These are phyloP conservation scores for Holothuria glaberrima DNA, from an alignment of 35 echinoderm and acorn worm genomes.

Conservation along the genomic window DNA sequence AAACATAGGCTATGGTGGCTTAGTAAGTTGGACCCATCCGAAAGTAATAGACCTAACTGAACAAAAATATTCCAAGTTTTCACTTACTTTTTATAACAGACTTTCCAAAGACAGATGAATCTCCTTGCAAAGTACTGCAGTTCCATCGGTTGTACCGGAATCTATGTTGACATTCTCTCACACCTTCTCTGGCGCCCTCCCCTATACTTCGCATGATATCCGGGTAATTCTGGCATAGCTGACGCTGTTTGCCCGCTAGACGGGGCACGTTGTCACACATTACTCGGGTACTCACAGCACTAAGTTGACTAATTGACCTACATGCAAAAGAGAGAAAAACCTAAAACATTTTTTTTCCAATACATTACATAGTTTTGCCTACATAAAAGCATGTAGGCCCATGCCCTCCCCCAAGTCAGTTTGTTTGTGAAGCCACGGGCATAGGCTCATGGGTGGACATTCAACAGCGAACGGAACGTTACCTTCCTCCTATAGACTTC, in stretches of 20 bases:
- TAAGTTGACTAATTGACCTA: conserved; percentile 93
- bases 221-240: conserved; percentile 85
- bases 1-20: too few species aligned
- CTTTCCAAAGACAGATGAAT: conserved; percentile 89
- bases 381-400: too few species aligned
- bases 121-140: conserved; percentile 85
- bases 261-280: conserved; percentile 94
- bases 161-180: conserved; percentile 86
- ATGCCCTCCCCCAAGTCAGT: too few species aligned
- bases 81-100: conserved; percentile 92
- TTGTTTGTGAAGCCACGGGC: too few species aligned
- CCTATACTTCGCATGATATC: conserved; percentile 96
- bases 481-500: too few species aligned
- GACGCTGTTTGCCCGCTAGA: conserved; percentile 81
- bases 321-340: not conserved
- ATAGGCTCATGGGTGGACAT: too few species aligned
- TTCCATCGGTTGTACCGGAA: conserved; percentile 90
- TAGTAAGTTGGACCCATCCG: too few species aligned
- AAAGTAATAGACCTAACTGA: too few species aligned
- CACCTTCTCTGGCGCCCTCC: conserved; percentile 71
- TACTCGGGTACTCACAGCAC: conserved; percentile 76
- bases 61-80: not conserved
- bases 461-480: too few species aligned
- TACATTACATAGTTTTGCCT: too few species aligned
- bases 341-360: not conserved